phyloP scores from a whole-genome alignment of 2,797 vertebrate genomes.

The Netta rufina region DNA sequence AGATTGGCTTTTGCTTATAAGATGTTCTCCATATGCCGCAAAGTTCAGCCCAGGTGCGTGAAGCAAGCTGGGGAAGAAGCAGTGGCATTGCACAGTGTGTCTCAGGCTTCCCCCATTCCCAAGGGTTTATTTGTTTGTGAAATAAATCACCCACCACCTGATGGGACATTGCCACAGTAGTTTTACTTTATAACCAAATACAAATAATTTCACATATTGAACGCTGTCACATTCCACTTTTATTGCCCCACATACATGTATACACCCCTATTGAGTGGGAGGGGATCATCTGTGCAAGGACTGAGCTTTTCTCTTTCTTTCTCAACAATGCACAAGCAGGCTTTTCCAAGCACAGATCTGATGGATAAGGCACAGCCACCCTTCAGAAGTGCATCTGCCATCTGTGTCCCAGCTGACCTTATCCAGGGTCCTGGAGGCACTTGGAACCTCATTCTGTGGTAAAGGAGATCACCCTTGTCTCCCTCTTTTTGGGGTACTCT shows the following conservation, averaged over 20 bases:
- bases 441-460: fast-evolving
- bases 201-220: not conserved
- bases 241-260: not conserved
- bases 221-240: not conserved
- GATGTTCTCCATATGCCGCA: not conserved
- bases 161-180: fast-evolving
- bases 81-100: fast-evolving
- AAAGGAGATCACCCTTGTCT: not conserved
- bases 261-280: not conserved
- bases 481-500: not conserved
- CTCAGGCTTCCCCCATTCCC: not conserved
- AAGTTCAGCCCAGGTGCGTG: fast-evolving
- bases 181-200: not conserved
- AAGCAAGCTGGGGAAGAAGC: not conserved
- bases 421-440: fast-evolving
- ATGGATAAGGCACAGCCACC: not conserved
- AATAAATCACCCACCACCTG: not conserved
- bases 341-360: not conserved
- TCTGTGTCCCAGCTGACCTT: not conserved
- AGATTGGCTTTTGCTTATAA: not conserved
- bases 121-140: not conserved
- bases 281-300: too few relatives aligned
- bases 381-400: not conserved
- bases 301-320: not conserved
- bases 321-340: not conserved